Evolutionary conservation across 2,888 invertebrate genomes (phyloP).

Genomic region (Vannuccia rotundouncinata): DNA sequence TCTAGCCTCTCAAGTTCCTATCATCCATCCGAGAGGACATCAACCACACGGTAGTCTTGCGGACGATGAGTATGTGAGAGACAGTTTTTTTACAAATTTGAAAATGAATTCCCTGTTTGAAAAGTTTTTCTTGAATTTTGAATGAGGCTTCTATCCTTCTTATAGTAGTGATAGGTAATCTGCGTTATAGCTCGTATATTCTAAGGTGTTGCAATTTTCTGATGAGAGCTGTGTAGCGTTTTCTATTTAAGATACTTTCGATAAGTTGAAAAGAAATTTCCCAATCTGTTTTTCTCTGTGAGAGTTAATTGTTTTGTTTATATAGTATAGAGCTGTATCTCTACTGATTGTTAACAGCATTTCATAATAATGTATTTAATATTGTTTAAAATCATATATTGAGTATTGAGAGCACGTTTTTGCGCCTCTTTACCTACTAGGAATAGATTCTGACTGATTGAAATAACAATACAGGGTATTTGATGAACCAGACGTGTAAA

Average conservation of each 20-base stretch:
- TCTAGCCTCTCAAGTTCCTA: too few species aligned
- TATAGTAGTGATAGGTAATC: conserved; percentile 8
- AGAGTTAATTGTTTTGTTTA: too few species aligned
- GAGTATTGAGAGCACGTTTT: background rate
- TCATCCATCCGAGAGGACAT: too few species aligned
- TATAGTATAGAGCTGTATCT: too few species aligned
- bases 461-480: background rate
- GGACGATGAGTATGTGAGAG: too few species aligned
- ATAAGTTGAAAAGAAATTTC: too few species aligned
- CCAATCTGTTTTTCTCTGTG: too few species aligned
- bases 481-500: conserved; percentile 11
- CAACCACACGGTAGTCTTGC: too few species aligned
- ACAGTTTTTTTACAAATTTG: too few species aligned
- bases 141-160: background rate
- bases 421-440: background rate
- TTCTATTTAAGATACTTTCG: background rate
- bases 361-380: too few species aligned
- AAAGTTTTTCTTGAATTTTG: background rate
- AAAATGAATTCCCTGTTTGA: too few species aligned
- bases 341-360: too few species aligned
- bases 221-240: background rate
- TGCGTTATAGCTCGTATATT: conserved; percentile 9
- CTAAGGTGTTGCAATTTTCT: background rate
- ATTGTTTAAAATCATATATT: conserved; percentile 17
- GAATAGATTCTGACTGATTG: conserved; percentile 2